Evolutionary conservation across 2,888 invertebrate species (phyloP), one percentile per base, ranked within the genome.

Genomic region (Ectemnius cavifrons): DNA sequence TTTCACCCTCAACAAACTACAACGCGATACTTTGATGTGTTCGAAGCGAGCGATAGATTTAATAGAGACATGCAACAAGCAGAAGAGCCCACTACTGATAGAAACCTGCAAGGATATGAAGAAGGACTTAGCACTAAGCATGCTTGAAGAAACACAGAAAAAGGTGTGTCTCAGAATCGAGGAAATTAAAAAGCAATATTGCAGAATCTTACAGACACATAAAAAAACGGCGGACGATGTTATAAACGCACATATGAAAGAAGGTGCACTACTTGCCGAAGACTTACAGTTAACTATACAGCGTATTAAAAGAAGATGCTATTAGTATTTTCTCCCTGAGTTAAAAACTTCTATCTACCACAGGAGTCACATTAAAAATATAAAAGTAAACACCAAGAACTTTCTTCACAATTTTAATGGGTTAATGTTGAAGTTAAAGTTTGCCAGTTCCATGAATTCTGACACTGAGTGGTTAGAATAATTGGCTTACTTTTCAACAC

Each of bases 101-200:
- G 23, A 64, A 0, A 45, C 77, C 13, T 85, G 85, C 57, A 45
- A 82, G n/a, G 69, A 83, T 1, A 52, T 74, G 3, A 78, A 72
- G 0, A 57, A 58, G 0, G 64, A 66, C 2, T 45, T 74, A 16
- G 85, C 83, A 2, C 57, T 56, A 2, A 65, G 68, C 6, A 78
- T 75, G 18, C 61, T 86, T 4, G 77, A 85, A 11, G 63, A 64
- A 18, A 47, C 74, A 14, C 56, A 28, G 3, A n/a, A 61, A 8
- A 16, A 56, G 5, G 49, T 49, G 1, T 11, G 23, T 1, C 3
- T 27, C 11, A 59, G 60, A 0, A n/a, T 77, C 5, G 1, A 67
- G 0, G 60, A 73, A 16, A 66, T 73, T 27, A 27, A 59, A 18
- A 58, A 49, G 13, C 61, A 56, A 52, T 75, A 66, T n/a, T 66